phyloP scores from a whole-genome alignment of 2,797 vertebrate genomes.

The Chrysocyon brachyurus region DNA sequence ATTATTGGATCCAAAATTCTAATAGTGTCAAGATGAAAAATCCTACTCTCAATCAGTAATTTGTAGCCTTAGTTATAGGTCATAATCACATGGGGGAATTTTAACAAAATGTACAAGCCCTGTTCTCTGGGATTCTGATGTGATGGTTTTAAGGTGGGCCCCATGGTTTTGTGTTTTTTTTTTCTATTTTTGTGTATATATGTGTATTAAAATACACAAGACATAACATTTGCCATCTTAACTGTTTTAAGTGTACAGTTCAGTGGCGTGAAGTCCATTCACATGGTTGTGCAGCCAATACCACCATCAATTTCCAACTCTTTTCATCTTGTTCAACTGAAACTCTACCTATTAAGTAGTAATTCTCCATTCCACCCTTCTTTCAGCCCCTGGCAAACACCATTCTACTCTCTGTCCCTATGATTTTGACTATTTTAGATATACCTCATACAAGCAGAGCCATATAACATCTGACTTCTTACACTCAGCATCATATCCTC shows the following conservation, averaged over 20 bases:
- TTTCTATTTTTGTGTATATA: background rate
- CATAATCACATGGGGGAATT: background rate
- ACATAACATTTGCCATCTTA: background rate
- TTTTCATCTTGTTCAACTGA: background rate
- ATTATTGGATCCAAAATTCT: background rate
- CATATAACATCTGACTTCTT: background rate
- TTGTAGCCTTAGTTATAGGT: background rate
- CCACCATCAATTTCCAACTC: background rate
- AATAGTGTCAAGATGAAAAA: background rate
- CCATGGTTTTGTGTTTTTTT: background rate
- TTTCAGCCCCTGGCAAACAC: background rate
- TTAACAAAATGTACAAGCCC: background rate
- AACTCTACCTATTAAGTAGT: background rate
- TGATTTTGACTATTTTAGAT: background rate
- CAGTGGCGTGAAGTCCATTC: background rate
- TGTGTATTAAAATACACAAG: background rate
- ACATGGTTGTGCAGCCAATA: background rate
- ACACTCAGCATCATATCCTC: background rate
- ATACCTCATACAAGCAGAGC: background rate
- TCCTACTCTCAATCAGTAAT: background rate
- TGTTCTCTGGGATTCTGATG: background rate
- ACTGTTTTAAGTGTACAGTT: background rate
- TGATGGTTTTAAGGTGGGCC: background rate
- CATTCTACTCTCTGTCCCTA: background rate
- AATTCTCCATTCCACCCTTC: background rate